These are phyloP conservation scores for Drosophila hamatofila DNA, from an alignment of 2,888 invertebrate species.

Conservation along the genomic window DNA sequence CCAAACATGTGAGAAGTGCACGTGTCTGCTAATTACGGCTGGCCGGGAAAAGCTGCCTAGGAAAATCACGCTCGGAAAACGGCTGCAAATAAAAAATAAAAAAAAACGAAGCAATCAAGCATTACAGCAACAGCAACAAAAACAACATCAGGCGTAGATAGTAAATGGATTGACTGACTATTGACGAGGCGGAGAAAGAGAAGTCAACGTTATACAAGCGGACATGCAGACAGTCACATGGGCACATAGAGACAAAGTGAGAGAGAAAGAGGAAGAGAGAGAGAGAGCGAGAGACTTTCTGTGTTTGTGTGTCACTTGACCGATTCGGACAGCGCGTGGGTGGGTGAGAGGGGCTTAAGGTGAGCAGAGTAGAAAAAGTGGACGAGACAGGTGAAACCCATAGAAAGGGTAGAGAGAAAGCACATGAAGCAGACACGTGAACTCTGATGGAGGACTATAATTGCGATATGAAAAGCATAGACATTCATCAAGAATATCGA, in stretches of 20 bases:
- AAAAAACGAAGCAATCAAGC: constrained; percentile 42
- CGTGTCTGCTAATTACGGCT: constrained; percentile 36
- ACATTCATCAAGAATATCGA: background rate
- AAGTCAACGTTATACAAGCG: constrained; percentile 40
- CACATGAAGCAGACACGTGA: constrained; percentile 40
- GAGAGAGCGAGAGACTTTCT: constrained; percentile 3
- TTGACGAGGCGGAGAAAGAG: background rate
- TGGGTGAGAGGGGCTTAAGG: constrained; percentile 34
- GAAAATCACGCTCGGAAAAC: constrained; percentile 47
- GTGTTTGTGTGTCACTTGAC: constrained; percentile 54
- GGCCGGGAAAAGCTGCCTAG: constrained; percentile 5
- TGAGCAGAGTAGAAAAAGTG: background rate
- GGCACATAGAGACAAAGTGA: background rate
- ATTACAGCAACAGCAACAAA: constrained; percentile 24
- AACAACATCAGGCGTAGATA: constrained; percentile 21
- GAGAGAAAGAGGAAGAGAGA: background rate
- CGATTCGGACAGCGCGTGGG: constrained; percentile 46
- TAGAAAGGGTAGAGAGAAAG: constrained; percentile 3
- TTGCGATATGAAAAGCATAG: background rate
- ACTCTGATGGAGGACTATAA: background rate
- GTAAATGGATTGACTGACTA: constrained; percentile 20
- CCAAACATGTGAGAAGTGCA: constrained; percentile 31
- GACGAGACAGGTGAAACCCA: background rate
- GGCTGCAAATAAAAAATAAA: too few species aligned
- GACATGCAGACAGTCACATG: constrained; percentile 40